A percentile compares a stretch with the other conserved stretches of the same genome.
phyloP scores from a whole-genome alignment of 2,797 vertebrate species.

The Schizopygopsis malacanthus region DNA sequence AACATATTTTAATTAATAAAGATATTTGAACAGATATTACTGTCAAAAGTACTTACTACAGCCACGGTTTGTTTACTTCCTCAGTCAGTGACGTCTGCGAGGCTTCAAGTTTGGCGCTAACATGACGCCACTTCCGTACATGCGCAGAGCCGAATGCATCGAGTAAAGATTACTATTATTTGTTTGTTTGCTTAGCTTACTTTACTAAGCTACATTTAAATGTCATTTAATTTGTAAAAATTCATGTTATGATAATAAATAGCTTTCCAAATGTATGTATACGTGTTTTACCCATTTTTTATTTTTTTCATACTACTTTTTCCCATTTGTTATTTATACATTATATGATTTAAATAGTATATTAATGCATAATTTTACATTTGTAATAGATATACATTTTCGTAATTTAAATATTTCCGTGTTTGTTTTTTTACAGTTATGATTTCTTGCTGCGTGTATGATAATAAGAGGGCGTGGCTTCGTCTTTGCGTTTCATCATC shows the following conservation, averaged over 20 bases:
- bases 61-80: slow-evolving; percentile 29
- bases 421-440: no score
- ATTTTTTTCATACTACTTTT: background rate
- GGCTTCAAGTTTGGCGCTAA: slow-evolving; percentile 53
- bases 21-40: background rate
- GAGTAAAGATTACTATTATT: no score
- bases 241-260: background rate
- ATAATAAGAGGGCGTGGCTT: slow-evolving; percentile 1
- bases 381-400: background rate
- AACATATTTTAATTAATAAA: background rate
- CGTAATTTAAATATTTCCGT: background rate
- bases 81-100: background rate
- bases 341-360: no score
- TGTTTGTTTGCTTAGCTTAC: background rate
- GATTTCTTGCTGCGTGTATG: background rate
- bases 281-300: background rate
- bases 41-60: background rate
- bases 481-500: slow-evolving; percentile 25
- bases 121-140: slow-evolving; percentile 42
- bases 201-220: background rate
- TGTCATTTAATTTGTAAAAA: background rate
- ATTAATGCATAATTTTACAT: background rate
- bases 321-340: background rate
- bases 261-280: no score
- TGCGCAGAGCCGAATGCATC: background rate